These are phyloP conservation scores for Dorcus parallelipipedus DNA, from an alignment of 2,888 invertebrate species.

Conservation along the genomic window DNA sequence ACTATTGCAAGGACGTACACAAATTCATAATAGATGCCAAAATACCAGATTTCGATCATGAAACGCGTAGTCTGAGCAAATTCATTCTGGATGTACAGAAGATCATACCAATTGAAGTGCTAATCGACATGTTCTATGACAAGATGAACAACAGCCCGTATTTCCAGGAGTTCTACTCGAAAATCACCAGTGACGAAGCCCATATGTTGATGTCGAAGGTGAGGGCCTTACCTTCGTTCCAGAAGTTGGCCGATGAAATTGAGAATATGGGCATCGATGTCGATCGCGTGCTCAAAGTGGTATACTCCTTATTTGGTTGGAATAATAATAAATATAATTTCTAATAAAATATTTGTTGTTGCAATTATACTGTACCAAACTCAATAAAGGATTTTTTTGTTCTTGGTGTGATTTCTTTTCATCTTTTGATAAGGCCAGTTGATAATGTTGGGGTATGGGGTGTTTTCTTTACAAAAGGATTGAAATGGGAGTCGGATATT, in stretches of 20 bases:
- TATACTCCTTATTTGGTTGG: constrained; percentile 30
- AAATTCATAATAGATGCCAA: constrained; percentile 14
- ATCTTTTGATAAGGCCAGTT: no score
- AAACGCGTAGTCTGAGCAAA: constrained; percentile 11
- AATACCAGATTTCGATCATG: constrained; percentile 1
- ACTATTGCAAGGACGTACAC: not conserved
- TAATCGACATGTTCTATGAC: constrained; percentile 23
- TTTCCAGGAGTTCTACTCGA: constrained; percentile 27
- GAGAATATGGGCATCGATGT: constrained; percentile 27
- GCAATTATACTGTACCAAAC: no score
- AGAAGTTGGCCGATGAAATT: constrained; percentile 20
- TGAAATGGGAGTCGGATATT: no score
- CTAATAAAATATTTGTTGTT: not conserved
- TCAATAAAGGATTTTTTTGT: no score
- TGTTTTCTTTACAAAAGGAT: no score
- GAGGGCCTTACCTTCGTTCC: constrained; percentile 25
- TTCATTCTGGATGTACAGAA: constrained; percentile 27
- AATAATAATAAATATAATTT: not conserved
- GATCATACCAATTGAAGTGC: constrained; percentile 25
- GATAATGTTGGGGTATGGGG: no score
- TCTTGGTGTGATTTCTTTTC: no score
- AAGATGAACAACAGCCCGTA: constrained; percentile 27
- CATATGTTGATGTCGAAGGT: constrained; percentile 27
- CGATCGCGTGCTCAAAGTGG: constrained; percentile 20
- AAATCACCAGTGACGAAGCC: constrained; percentile 22